These are phyloP conservation scores for Takifugu flavidus DNA, from an alignment of 2,113 vertebrate species.

Conservation along the genomic window DNA sequence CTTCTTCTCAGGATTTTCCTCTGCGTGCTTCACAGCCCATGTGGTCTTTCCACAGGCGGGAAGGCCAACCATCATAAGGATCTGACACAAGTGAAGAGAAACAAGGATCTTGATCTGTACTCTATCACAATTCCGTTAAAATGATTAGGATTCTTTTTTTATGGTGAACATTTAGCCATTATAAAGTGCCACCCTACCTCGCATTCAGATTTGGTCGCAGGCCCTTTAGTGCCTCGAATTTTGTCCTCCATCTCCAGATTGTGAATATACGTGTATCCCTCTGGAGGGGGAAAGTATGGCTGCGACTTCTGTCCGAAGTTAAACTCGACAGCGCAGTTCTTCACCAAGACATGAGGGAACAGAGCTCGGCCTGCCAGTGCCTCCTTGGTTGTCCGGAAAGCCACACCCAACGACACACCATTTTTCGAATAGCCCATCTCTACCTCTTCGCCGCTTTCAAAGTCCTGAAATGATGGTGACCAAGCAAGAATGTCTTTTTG, in stretches of 20 bases:
- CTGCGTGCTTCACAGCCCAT: constrained; percentile 84
- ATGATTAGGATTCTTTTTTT: no score
- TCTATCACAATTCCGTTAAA: no score
- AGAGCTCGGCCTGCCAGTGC: constrained; percentile 78
- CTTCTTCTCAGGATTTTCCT: constrained; percentile 82
- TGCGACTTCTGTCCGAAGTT: constrained; percentile 86
- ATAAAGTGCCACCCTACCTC: constrained; percentile 71
- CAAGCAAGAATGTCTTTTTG: neutral
- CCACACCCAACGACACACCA: constrained; percentile 80
- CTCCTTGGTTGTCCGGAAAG: constrained; percentile 78
- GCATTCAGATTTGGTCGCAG: constrained; percentile 84
- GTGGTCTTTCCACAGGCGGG: constrained; percentile 90
- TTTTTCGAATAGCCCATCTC: constrained; percentile 87
- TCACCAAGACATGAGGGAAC: constrained; percentile 87
- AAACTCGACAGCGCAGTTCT: constrained; percentile 90
- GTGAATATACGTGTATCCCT: constrained; percentile 85
- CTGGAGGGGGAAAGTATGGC: constrained; percentile 77
- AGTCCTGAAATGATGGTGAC: constrained; percentile 71
- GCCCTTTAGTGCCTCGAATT: constrained; percentile 80
- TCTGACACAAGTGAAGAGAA: constrained; percentile 60
- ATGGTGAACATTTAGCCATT: no score
- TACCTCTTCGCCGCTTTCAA: constrained; percentile 81
- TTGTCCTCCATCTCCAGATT: constrained; percentile 76
- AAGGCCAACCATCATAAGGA: constrained; percentile 91
- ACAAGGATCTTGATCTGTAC: neutral